These are phyloP conservation scores for Eunapius fragilis DNA, from an alignment of 37 sponge, comb jelly and placozoan genomes.

Conservation along the genomic window DNA sequence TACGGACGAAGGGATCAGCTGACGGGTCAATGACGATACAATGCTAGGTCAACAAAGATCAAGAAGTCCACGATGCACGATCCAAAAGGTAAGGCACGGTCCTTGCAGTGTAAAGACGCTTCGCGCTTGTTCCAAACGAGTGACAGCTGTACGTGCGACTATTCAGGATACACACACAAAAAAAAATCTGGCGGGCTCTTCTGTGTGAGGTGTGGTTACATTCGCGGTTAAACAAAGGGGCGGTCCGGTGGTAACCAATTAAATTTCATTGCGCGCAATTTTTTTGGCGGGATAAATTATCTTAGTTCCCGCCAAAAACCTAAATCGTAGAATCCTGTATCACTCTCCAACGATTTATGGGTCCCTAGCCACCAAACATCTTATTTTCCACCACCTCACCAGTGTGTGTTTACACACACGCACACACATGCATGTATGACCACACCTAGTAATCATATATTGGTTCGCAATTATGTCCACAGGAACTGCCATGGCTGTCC, in stretches of 20 bases:
- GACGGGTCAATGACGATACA: not conserved
- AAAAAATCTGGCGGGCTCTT: not conserved
- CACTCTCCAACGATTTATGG: not conserved
- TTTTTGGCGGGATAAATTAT: not conserved
- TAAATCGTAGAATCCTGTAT: not conserved
- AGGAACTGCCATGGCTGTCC: constrained; percentile 4
- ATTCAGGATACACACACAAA: not conserved
- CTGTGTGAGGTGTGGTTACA: not conserved
- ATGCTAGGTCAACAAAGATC: not conserved
- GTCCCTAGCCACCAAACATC: not conserved
- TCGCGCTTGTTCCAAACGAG: not conserved
- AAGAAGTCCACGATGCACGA: not conserved
- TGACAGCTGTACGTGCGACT: not conserved
- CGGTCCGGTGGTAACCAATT: not conserved
- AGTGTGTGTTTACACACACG: no score
- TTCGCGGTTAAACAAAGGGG: not conserved
- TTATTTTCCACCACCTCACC: constrained; percentile 3
- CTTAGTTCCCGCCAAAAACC: constrained; percentile 23
- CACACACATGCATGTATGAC: constrained; percentile 55
- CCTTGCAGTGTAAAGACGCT: not conserved
- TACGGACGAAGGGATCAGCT: not conserved
- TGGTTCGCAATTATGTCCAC: not conserved
- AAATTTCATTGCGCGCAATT: constrained; percentile 1
- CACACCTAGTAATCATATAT: not conserved
- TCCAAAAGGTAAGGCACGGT: not conserved